phyloP scores from a whole-genome alignment of 2,888 invertebrate genomes.

The Arctia plantaginis region DNA sequence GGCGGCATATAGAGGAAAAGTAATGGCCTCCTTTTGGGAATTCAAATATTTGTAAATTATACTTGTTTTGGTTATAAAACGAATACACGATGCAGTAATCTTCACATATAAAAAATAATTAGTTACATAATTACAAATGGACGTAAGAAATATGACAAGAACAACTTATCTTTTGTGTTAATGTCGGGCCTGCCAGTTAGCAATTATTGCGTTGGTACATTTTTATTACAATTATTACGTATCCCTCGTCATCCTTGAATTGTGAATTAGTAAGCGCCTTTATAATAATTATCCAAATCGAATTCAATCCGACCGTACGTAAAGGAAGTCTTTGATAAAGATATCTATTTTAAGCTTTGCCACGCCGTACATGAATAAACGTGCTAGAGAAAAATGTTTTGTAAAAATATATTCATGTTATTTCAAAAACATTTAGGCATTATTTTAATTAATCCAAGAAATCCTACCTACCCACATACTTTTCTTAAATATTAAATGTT shows the following conservation, averaged over 20 bases:
- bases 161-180: constrained; percentile 54
- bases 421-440: not conserved
- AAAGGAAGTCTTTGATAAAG: constrained; percentile 75
- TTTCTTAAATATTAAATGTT: not conserved
- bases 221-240: constrained; percentile 54
- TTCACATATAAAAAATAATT: constrained; percentile 38
- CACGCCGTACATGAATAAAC: constrained; percentile 45
- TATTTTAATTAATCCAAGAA: too few species aligned
- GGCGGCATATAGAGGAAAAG: constrained; percentile 26
- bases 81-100: constrained; percentile 14
- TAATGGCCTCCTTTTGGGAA: constrained; percentile 16
- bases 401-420: not conserved
- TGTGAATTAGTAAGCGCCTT: constrained; percentile 60
- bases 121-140: constrained; percentile 41
- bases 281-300: constrained; percentile 66
- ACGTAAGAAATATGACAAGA: constrained; percentile 28
- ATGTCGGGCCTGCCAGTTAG: constrained; percentile 40
- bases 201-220: constrained; percentile 45
- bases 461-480: not conserved
- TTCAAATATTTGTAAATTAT: constrained; percentile 15
- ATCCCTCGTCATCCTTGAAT: constrained; percentile 58
- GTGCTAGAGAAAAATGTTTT: constrained; percentile 56
- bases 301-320: constrained; percentile 66
- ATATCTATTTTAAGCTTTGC: constrained; percentile 71
- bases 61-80: constrained; percentile 3